phyloP scores from a whole-genome alignment of 53 echinoderm and acorn worm genomes.

The Henricia sp. region DNA sequence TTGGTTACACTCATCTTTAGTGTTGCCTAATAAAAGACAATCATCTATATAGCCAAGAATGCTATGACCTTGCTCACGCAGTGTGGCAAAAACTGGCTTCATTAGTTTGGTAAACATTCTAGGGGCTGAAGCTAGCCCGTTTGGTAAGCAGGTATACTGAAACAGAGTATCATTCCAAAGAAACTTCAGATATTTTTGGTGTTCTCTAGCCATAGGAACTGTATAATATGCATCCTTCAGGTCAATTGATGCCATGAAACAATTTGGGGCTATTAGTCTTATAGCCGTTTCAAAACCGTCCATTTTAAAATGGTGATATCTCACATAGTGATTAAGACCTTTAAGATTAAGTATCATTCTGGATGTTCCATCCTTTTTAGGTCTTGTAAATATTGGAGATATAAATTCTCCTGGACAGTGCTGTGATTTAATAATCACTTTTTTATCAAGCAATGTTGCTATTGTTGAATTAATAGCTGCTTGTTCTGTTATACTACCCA shows the following conservation, averaged over 20 bases:
- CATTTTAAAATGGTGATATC: conserved; percentile 60
- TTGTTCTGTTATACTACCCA: conserved; percentile 17
- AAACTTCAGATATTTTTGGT: conserved; percentile 54
- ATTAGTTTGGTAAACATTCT: conserved; percentile 63
- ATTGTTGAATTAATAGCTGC: conserved; percentile 24
- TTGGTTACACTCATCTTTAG: conserved; percentile 9
- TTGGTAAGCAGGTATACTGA: conserved; percentile 40
- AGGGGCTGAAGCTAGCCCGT: conserved; percentile 48
- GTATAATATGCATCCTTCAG: conserved; percentile 42
- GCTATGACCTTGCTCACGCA: conserved; percentile 22
- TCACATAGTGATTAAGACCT: conserved; percentile 19
- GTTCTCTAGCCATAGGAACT: conserved; percentile 42
- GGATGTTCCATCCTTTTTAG: conserved; percentile 66
- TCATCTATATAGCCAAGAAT: conserved; percentile 57
- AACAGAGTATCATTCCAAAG: conserved; percentile 22
- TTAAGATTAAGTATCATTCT: conserved; percentile 58
- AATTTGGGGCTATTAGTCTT: conserved; percentile 24
- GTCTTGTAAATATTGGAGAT: conserved; percentile 42
- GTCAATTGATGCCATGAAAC: conserved; percentile 6
- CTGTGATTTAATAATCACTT: conserved; percentile 34
- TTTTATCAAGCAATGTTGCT: conserved; percentile 57
- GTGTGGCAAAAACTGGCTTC: conserved; percentile 56
- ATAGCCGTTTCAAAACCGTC: conserved; percentile 50
- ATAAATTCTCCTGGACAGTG: conserved; percentile 50
- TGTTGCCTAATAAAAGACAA: not conserved